These are phyloP conservation scores for Leptinotarsa rubiginosa DNA, from an alignment of 2,888 invertebrate species.

Conservation along the genomic window DNA sequence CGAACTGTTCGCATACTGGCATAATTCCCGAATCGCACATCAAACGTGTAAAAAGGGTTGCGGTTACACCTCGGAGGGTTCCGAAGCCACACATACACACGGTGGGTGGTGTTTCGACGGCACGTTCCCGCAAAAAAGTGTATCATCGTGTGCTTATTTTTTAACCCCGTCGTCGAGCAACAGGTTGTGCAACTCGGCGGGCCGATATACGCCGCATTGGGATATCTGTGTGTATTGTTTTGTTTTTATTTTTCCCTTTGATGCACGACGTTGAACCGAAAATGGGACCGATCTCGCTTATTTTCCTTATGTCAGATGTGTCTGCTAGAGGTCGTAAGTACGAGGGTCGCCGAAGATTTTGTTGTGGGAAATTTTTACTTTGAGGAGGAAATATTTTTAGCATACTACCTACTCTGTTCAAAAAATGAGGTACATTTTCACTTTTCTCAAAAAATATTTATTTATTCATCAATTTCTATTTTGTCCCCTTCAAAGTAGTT, in stretches of 20 bases:
- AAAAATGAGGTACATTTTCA: no score
- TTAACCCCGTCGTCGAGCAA: slow-evolving; percentile 47
- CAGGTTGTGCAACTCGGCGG: slow-evolving; percentile 48
- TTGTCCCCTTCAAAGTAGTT: no score
- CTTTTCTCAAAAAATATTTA: no score
- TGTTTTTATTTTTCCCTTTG: slow-evolving; percentile 46
- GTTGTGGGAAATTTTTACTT: not conserved
- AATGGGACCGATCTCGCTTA: slow-evolving; percentile 16
- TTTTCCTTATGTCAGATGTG: slow-evolving; percentile 3
- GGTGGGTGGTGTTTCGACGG: slow-evolving; percentile 55
- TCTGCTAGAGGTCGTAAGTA: not conserved
- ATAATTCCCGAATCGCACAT: slow-evolving; percentile 44
- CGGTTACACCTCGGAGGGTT: slow-evolving; percentile 43
- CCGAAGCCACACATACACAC: slow-evolving; percentile 42
- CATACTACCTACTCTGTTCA: no score
- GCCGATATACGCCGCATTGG: slow-evolving; percentile 35
- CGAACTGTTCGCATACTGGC: not conserved
- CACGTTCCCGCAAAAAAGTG: slow-evolving; percentile 53
- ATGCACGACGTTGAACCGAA: slow-evolving; percentile 28
- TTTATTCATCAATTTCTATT: no score
- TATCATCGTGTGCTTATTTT: slow-evolving; percentile 52
- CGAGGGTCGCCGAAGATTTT: not conserved
- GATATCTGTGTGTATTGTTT: slow-evolving; percentile 42
- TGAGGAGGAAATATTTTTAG: no score
- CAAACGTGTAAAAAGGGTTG: slow-evolving; percentile 47